Base-by-base conservation (phyloP, 2,797 vertebrate species). In the Hyperoplus immaculatus region DNA sequence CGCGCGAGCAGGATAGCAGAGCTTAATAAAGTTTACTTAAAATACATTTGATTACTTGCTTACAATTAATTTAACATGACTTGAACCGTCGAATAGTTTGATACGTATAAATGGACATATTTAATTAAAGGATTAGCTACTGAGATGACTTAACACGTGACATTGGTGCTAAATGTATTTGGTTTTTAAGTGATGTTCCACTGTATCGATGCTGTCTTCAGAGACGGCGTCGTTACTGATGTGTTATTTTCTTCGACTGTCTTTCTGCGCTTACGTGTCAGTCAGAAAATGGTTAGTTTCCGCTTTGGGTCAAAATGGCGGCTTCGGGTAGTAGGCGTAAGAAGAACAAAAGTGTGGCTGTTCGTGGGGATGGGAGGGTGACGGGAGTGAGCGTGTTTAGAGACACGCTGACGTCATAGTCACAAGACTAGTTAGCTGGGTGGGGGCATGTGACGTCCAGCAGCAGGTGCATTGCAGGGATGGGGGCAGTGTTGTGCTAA, bases 251-350 rank as follows among this genome's bases (percentile, higher is more conserved):
- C 12, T 0, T 29, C 2, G 14, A 7, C 8, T 39, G 43, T 1
- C 9, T 41, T 21, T 11, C 0, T 12, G 50, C 66, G 76, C 21
- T 81, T 16, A 78, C 91, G 91, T 93, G 93, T 90, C 89, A 65
- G 9, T 15, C 6, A 51, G 65, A 61, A 87, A 84, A 81, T 84
- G 69, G 82, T 69, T 85, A 14, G 14, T 72, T 78, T 78, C 69
- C 16, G 46, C 36, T 45, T 36, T 58, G 18, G 46, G 75, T 80
- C 78, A 95, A 95, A 93, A 95, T 95, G 93, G 94, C 93, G 86
- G 72, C 80, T 56, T 18, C 43, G 9, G 16, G 67, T 66, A 12
- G 72, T 66, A 12, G 72, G 57, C 60, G 68, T 56, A 41, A 29
- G 16, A 54, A 63, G 84, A 56, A 87, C 72, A 87, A 78, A 73